A percentile compares a stretch with the other conserved stretches of the same genome.
These are phyloP conservation scores for Acyrthosiphon pisum DNA, from an alignment of 1,140 invertebrate species.

Conservation along the genomic window DNA sequence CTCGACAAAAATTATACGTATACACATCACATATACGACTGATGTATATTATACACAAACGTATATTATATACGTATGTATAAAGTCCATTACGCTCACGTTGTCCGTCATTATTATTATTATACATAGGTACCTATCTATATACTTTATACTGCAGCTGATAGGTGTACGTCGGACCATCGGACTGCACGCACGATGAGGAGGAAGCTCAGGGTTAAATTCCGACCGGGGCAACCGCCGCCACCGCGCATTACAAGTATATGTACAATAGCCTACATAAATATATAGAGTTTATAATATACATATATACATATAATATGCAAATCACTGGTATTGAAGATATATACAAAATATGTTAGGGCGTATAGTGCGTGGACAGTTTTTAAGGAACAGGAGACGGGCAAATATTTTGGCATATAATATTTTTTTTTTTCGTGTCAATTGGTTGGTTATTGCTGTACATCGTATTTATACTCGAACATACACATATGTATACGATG, in stretches of 20 bases:
- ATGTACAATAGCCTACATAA: not conserved
- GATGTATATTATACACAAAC: not conserved
- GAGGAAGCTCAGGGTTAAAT: conserved; percentile 20
- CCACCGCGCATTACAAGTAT: not conserved
- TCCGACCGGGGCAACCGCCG: not conserved
- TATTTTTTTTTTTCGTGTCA: conserved; percentile 18
- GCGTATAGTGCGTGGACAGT: too few species aligned
- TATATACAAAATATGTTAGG: not conserved
- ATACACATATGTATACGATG: not conserved
- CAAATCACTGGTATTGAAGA: not conserved
- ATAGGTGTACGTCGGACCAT: conserved; percentile 12
- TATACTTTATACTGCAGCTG: not conserved
- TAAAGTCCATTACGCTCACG: conserved; percentile 25
- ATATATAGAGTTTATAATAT: too few species aligned
- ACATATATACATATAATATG: not conserved
- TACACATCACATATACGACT: conserved; percentile 11
- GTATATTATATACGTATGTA: not conserved
- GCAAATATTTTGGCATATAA: not conserved
- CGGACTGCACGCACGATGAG: not conserved
- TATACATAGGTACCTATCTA: not conserved
- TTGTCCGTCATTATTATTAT: conserved; percentile 23
- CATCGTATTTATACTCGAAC: not conserved
- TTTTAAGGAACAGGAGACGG: not conserved
- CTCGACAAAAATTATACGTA: conserved; percentile 28
- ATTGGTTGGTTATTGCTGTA: not conserved